These are phyloP conservation scores for Hydroisotoma schaefferi DNA, from an alignment of 2,888 invertebrate species.

Conservation along the genomic window DNA sequence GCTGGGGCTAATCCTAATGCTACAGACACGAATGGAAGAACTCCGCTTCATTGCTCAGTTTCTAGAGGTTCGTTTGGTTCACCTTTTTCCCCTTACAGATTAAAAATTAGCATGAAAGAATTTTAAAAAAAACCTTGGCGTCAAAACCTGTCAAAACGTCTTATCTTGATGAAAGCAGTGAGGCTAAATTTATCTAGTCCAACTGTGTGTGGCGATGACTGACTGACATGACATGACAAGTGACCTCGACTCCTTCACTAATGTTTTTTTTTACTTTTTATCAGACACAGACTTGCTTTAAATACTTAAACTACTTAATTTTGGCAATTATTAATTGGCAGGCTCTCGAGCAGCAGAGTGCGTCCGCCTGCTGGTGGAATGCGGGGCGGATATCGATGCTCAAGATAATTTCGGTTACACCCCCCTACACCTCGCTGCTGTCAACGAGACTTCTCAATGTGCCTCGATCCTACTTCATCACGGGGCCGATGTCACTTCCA, in stretches of 20 bases:
- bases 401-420: slow-evolving; percentile 47
- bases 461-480: slow-evolving; percentile 78
- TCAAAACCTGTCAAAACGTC: neutral
- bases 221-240: no score
- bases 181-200: no score
- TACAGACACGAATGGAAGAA: slow-evolving; percentile 54
- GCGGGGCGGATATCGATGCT: slow-evolving; percentile 59
- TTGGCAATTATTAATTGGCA: slow-evolving; percentile 12
- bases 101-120: neutral
- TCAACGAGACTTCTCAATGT: slow-evolving; percentile 79
- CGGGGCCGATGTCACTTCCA: slow-evolving; percentile 81
- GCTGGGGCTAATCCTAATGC: slow-evolving; percentile 62
- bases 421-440: slow-evolving; percentile 70
- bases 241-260: no score
- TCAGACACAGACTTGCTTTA: no score
- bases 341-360: slow-evolving; percentile 67
- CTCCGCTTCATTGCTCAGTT: slow-evolving; percentile 77
- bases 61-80: slow-evolving; percentile 63
- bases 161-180: no score
- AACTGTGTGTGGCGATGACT: no score
- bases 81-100: neutral
- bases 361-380: slow-evolving; percentile 59
- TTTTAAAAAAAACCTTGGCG: neutral
- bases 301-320: no score
- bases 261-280: no score